A percentile compares a stretch with the other conserved stretches of the same genome.
Conservation (phyloP, 2,113 vertebrate species). For the Strigops habroptila region DNA sequence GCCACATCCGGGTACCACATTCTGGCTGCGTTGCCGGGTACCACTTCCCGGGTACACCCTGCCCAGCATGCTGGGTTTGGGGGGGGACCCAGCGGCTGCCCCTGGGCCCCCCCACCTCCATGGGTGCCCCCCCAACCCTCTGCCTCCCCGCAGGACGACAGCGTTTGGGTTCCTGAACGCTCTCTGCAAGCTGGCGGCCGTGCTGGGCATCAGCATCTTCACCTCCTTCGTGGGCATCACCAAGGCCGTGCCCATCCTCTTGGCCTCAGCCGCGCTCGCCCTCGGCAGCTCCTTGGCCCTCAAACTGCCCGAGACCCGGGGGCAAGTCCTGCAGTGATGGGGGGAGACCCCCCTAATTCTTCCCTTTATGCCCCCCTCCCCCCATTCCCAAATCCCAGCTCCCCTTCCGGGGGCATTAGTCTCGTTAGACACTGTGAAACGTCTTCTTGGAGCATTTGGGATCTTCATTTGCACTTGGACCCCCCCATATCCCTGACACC, state of each 20-base stretch:
- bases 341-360: background rate
- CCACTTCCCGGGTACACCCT: background rate
- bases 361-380: background rate
- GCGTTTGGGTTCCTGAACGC: slow-evolving; percentile 96
- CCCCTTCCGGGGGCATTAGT: background rate
- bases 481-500: background rate
- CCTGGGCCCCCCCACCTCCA: background rate
- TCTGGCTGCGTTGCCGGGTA: background rate
- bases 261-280: slow-evolving; percentile 89
- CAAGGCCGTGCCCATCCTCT: slow-evolving; percentile 92
- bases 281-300: slow-evolving; percentile 90
- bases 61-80: background rate
- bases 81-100: background rate
- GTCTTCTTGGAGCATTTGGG: slow-evolving; percentile 35
- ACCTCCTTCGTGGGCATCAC: slow-evolving; percentile 94
- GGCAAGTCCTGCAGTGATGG: slow-evolving; percentile 90
- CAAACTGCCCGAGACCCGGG: slow-evolving; percentile 92
- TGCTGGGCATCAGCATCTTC: slow-evolving; percentile 96
- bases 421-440: slow-evolving; percentile 75
- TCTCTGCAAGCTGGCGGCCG: slow-evolving; percentile 89
- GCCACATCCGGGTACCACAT: background rate
- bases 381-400: background rate
- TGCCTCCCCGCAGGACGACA: slow-evolving; percentile 76
- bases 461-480: background rate
- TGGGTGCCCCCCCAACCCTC: background rate